Evolutionary conservation across 1,140 invertebrate genomes (phyloP).

Genomic region (Papilio machaon): DNA sequence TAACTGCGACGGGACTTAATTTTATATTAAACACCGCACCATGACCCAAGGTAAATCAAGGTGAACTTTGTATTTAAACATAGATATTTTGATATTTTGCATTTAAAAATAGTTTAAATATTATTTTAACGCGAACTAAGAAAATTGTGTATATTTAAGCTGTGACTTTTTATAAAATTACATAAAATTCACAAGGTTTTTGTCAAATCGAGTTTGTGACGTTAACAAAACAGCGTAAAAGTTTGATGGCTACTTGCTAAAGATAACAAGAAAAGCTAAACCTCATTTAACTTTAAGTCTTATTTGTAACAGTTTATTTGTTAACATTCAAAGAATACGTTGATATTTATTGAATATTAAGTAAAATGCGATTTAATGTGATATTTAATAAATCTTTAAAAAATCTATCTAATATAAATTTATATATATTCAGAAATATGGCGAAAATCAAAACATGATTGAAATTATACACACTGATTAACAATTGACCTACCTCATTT

Average conservation of each 20-base stretch:
- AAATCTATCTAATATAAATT: background rate
- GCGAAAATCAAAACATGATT: background rate
- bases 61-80: too few species aligned
- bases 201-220: background rate
- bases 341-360: too few species aligned
- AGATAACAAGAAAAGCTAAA: constrained; percentile 11
- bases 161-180: background rate
- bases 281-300: constrained; percentile 21
- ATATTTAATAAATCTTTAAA: too few species aligned
- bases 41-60: too few species aligned
- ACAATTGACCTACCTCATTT: background rate
- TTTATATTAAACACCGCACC: too few species aligned
- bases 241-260: background rate
- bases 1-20: too few species aligned
- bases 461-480: background rate
- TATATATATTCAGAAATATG: background rate
- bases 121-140: background rate
- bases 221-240: background rate
- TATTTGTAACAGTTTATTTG: background rate
- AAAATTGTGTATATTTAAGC: background rate
- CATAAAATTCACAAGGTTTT: background rate
- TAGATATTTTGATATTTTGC: too few species aligned
- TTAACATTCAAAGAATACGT: background rate
- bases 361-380: too few species aligned
- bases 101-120: too few species aligned